These are phyloP conservation scores for Rhamnusium bicolor DNA, from an alignment of 2,888 invertebrate genomes.

Conservation along the genomic window DNA sequence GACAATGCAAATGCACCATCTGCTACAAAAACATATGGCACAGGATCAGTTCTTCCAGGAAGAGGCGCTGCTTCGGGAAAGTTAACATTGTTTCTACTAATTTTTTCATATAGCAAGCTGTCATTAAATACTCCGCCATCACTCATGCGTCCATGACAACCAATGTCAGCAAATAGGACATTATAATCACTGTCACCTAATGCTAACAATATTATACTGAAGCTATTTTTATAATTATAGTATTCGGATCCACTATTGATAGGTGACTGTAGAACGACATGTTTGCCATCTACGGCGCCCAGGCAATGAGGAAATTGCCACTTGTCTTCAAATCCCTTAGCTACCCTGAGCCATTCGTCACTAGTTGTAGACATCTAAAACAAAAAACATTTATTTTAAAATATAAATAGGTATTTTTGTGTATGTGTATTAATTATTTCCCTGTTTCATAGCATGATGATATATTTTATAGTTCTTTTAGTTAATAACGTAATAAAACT, in stretches of 20 bases:
- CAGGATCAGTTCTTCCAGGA: slow-evolving; percentile 30
- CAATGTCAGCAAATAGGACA: slow-evolving; percentile 57
- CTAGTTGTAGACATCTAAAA: slow-evolving; percentile 45
- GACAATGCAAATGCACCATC: slow-evolving; percentile 14
- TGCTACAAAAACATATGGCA: slow-evolving; percentile 23
- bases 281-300: no score
- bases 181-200: slow-evolving; percentile 52
- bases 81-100: slow-evolving; percentile 40
- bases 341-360: slow-evolving; percentile 55
- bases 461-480: no score
- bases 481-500: no score
- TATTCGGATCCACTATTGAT: slow-evolving; percentile 39
- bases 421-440: no score
- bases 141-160: slow-evolving; percentile 57
- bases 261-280: slow-evolving; percentile 52
- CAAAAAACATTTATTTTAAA: slow-evolving; percentile 21
- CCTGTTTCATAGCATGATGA: no score
- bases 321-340: slow-evolving; percentile 51
- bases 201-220: slow-evolving; percentile 40
- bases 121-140: slow-evolving; percentile 36
- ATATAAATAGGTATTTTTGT: neutral
- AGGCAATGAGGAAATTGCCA: slow-evolving; percentile 61
- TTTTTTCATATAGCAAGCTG: slow-evolving; percentile 46
- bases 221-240: slow-evolving; percentile 55
- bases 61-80: slow-evolving; percentile 48